Evolutionary conservation across 2,113 vertebrate species (phyloP).

Genomic region (Brienomyrus longianalis): DNA sequence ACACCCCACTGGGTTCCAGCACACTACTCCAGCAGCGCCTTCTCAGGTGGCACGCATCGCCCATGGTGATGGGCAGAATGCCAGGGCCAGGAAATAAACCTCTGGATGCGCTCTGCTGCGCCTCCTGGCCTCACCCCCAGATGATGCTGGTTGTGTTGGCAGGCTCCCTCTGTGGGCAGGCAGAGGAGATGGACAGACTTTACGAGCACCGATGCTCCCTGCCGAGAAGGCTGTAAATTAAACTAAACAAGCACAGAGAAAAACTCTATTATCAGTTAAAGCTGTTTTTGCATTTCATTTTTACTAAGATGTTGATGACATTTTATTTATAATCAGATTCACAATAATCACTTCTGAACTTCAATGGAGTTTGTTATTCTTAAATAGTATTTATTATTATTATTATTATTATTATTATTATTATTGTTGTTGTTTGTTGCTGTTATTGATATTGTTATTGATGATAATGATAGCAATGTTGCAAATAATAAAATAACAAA

Average conservation of each 20-base stretch:
- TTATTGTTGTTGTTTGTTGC: too few species aligned
- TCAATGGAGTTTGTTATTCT: not conserved
- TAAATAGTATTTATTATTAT: not conserved
- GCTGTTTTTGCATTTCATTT: not conserved
- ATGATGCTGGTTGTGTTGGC: not conserved
- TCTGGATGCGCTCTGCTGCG: not conserved
- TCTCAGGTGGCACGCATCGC: not conserved
- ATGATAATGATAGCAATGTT: not conserved
- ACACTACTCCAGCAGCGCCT: not conserved
- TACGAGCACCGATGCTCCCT: not conserved
- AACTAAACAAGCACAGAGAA: not conserved
- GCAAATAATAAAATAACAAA: not conserved
- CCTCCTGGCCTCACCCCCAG: not conserved
- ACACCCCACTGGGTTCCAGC: not conserved
- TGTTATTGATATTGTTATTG: not conserved
- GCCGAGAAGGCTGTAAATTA: not conserved
- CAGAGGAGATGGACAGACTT: not conserved
- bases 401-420: too few species aligned
- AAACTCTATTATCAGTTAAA: not conserved
- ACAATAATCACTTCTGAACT: not conserved
- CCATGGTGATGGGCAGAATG: not conserved
- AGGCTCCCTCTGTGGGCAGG: not conserved
- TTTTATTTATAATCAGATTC: not conserved
- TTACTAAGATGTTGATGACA: not conserved
- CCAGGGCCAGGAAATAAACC: not conserved